These are phyloP conservation scores for Bothrops alternatus DNA, from an alignment of 2,797 vertebrate species.

Conservation along the genomic window DNA sequence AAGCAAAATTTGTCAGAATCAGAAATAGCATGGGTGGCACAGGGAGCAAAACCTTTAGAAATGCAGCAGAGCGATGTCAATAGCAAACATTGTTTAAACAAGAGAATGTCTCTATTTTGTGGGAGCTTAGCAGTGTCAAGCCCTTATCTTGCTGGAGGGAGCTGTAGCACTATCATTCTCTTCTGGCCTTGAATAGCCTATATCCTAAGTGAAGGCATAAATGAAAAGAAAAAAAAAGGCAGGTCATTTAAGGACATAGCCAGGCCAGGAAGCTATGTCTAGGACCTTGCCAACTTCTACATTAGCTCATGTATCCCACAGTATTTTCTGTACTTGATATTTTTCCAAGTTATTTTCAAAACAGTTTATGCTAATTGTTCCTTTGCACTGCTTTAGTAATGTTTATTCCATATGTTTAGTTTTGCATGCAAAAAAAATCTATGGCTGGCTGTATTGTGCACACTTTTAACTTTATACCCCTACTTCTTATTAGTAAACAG, in stretches of 20 bases:
- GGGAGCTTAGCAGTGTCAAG: constrained; percentile 63
- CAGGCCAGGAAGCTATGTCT: constrained; percentile 59
- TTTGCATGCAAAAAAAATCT: constrained; percentile 55
- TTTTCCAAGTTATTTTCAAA: constrained; percentile 69
- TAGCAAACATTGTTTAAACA: constrained; percentile 52
- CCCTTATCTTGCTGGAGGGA: constrained; percentile 60
- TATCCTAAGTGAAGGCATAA: constrained; percentile 60
- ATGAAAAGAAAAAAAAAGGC: constrained; percentile 60
- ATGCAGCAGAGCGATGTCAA: constrained; percentile 61
- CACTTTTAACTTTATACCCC: constrained; percentile 44
- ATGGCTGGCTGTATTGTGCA: constrained; percentile 58
- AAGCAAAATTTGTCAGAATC: constrained; percentile 26
- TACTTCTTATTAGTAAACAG: constrained; percentile 51
- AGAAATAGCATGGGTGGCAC: constrained; percentile 21
- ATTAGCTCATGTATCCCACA: constrained; percentile 69
- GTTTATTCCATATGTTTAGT: constrained; percentile 74
- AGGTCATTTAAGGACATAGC: constrained; percentile 71
- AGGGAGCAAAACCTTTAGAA: constrained; percentile 56
- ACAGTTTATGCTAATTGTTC: constrained; percentile 71
- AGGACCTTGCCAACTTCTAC: constrained; percentile 57
- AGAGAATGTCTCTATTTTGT: constrained; percentile 49
- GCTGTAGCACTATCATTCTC: constrained; percentile 43
- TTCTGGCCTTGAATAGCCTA: constrained; percentile 61
- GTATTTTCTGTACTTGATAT: constrained; percentile 67
- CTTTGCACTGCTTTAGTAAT: constrained; percentile 68